A percentile compares a stretch with the other conserved stretches of the same genome.
Conservation (phyloP, 2,797 vertebrate genomes). For the Karalla daura region DNA sequence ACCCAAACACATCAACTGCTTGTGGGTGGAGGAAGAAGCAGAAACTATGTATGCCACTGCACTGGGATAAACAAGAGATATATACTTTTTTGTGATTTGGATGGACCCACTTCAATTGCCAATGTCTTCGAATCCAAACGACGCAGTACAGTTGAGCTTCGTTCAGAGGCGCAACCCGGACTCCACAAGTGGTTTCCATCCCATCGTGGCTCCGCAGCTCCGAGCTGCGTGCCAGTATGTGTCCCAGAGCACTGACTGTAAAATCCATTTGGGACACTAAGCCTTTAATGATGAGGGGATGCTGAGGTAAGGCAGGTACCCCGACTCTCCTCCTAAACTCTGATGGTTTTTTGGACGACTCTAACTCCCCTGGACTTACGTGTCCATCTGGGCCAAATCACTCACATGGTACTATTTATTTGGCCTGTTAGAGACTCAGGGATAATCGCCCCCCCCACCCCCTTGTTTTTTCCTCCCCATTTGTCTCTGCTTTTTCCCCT, state of each 20-base stretch:
- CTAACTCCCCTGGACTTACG: slow-evolving; percentile 64
- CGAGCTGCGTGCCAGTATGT: slow-evolving; percentile 37
- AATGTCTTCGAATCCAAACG: neutral
- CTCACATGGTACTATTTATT: slow-evolving; percentile 82
- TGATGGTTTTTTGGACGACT: slow-evolving; percentile 71
- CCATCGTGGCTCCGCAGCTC: slow-evolving; percentile 44
- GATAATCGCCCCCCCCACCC: slow-evolving; percentile 72
- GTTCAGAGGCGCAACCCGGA: slow-evolving; percentile 21
- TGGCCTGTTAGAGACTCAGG: slow-evolving; percentile 75
- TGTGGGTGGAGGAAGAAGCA: no score
- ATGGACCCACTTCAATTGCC: neutral
- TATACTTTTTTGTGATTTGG: neutral
- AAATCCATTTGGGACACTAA: slow-evolving; percentile 81
- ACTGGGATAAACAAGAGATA: no score
- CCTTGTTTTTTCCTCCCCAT: slow-evolving; percentile 28
- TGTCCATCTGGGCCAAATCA: slow-evolving; percentile 79
- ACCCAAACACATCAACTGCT: no score
- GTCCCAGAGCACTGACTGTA: slow-evolving; percentile 69
- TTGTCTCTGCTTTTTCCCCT: slow-evolving; percentile 38
- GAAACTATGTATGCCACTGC: no score
- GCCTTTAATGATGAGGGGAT: slow-evolving; percentile 77
- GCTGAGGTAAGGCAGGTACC: slow-evolving; percentile 77
- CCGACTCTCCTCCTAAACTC: slow-evolving; percentile 63
- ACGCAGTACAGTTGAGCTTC: slow-evolving; percentile 14
- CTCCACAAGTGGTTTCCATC: slow-evolving; percentile 73